Evolutionary conservation across 2,797 vertebrate genomes (phyloP).

Genomic region (Remorina albescens): DNA sequence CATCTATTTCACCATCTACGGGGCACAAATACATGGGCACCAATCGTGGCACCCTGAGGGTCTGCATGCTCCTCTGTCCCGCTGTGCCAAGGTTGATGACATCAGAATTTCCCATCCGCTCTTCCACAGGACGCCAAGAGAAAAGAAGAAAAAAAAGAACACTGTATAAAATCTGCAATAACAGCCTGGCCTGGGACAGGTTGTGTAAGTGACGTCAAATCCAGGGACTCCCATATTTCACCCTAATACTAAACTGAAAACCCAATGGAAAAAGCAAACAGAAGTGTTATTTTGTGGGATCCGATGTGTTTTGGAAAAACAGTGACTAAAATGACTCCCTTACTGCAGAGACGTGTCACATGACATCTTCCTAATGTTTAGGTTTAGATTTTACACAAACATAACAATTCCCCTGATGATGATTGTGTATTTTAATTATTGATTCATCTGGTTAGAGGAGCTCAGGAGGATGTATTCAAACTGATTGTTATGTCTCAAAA

Average conservation of each 20-base stretch:
- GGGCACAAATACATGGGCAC: slow-evolving; percentile 98
- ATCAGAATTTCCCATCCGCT: slow-evolving; percentile 99
- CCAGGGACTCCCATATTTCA: slow-evolving; percentile 78
- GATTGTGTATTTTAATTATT: background rate
- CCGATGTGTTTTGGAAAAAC: background rate
- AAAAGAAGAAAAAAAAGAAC: slow-evolving; percentile 16
- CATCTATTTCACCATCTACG: slow-evolving; percentile 97
- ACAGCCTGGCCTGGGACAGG: slow-evolving; percentile 62
- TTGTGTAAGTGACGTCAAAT: slow-evolving; percentile 77
- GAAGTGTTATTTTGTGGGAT: background rate
- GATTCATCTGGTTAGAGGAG: background rate
- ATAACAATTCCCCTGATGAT: background rate
- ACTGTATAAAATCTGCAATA: slow-evolving; percentile 56
- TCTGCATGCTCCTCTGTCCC: slow-evolving; percentile 89
- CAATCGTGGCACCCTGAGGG: slow-evolving; percentile 94
- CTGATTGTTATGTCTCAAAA: background rate
- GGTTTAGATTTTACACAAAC: background rate
- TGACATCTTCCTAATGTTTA: background rate
- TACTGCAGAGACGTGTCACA: background rate
- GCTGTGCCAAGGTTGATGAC: slow-evolving; percentile 98
- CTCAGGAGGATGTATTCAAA: background rate
- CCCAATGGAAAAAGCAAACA: background rate
- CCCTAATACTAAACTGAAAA: slow-evolving; percentile 18
- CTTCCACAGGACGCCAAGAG: slow-evolving; percentile 87
- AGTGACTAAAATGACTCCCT: background rate